Conservation (phyloP, 2,888 invertebrate genomes). For the Troides helena region DNA sequence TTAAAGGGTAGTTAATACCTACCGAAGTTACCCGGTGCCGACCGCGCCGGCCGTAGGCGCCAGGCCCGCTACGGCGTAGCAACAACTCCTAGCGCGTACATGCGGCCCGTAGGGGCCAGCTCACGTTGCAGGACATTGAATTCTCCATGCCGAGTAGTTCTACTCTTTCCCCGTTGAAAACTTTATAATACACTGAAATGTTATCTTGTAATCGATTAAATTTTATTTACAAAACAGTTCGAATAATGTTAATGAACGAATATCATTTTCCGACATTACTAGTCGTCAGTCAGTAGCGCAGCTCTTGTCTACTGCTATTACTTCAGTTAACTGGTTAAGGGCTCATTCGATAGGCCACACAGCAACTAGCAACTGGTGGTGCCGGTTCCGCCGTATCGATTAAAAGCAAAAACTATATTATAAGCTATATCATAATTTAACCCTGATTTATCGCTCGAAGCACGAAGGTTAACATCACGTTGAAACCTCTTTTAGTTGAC, state of each 20-base stretch:
- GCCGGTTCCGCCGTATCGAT: background rate
- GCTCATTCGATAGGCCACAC: background rate
- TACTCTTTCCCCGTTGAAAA: too few species aligned
- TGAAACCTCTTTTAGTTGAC: too few species aligned
- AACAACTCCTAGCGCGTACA: constrained; percentile 42
- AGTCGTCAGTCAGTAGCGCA: too few species aligned
- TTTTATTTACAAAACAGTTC: too few species aligned
- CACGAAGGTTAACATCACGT: background rate
- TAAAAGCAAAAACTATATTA: background rate
- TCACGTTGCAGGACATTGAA: constrained; percentile 17
- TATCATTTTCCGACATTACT: too few species aligned
- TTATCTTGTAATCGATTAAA: too few species aligned
- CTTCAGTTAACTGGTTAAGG: too few species aligned
- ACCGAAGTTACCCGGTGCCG: constrained; percentile 17
- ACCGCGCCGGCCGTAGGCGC: constrained; percentile 32
- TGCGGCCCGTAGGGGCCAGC: constrained; percentile 28
- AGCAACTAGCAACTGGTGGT: background rate
- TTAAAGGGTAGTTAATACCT: background rate
- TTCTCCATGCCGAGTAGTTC: constrained; percentile 2
- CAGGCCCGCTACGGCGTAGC: constrained; percentile 41
- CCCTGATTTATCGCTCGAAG: background rate
- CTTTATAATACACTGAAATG: too few species aligned
- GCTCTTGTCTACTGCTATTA: too few species aligned
- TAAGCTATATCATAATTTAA: background rate
- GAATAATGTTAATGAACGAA: too few species aligned